Evolutionary conservation across 2,797 vertebrate genomes (phyloP).

Genomic region (Arctocebus calabarensis): DNA sequence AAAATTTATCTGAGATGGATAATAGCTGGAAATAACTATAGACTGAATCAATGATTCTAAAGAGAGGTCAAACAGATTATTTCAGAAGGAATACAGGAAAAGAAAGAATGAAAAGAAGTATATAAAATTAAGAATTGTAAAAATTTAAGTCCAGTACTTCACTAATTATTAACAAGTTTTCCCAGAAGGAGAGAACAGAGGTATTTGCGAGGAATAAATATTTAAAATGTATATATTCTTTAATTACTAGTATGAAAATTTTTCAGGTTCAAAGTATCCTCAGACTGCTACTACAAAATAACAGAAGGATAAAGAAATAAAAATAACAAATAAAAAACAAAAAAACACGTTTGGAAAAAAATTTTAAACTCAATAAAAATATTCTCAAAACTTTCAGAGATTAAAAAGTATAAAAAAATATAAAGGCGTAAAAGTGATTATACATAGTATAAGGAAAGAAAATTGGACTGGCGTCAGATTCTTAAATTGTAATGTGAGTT

Average conservation of each 20-base stretch:
- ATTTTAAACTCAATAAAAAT: background rate
- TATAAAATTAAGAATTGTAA: background rate
- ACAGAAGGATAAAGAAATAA: background rate
- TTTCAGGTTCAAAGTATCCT: background rate
- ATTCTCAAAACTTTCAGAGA: background rate
- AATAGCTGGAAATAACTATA: background rate
- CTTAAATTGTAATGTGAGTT: background rate
- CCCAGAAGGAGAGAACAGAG: background rate
- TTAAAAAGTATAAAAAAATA: background rate
- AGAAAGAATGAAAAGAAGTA: background rate
- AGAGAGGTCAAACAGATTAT: background rate
- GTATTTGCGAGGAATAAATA: background rate
- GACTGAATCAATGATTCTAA: background rate
- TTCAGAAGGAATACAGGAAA: background rate
- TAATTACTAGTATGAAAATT: background rate
- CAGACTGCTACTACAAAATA: background rate
- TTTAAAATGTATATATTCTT: background rate
- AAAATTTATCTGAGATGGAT: background rate
- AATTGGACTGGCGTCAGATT: background rate
- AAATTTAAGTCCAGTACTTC: background rate
- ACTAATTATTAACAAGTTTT: background rate
- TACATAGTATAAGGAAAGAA: background rate
- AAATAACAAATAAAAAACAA: background rate
- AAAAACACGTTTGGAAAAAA: background rate
- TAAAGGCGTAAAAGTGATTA: background rate